Base-by-base conservation (phyloP, 2,113 vertebrate genomes). In the Cryptomyrus ogoouensis region DNA sequence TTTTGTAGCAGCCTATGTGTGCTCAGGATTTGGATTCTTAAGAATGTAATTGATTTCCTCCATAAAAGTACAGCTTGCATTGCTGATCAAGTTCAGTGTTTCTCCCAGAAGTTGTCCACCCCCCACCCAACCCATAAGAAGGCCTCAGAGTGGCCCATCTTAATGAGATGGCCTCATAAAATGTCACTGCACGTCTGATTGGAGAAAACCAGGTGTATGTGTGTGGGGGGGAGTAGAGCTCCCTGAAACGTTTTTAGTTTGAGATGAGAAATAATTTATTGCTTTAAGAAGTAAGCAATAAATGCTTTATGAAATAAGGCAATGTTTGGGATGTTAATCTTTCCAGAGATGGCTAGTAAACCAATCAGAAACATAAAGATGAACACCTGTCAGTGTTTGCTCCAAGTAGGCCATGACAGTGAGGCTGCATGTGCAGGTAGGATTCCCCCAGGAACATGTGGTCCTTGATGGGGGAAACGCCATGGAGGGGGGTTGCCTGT, bases 331-430 rank as follows among this genome's bases (percentile, higher is more conserved):
- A 49, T 90, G 89, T 89, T 88, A 74, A 89, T 90, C 87, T 92
- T 58, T 35, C 62, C 53, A 87, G 90, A 91, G 94, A 93, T 93
- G 90, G 93, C 93, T 91, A 91, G 93, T 93, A 90, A 91, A 88
- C 86, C 90, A 50, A 91, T 94, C 89, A 92, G 94, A 92, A 90
- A 83, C 5, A 88, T 13, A 52, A 44, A 83, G 66, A 86, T 46
- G 21, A 70, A 52, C 89, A 70, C 1, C 91, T 80, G 74, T 86
- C 2, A 70, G 50, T 39, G 86, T 85, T 80, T 88, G 88, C 85
- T 47, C 83, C 31, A 13, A 46, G 62, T 24, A 31, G 86, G 10
- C 84, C 50, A 70, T 19, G 77, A 50, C 46, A 88, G 88, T 24
- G 13, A 5, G 52, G 19, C 44, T 89, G 86, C 86, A 84, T 91